Evolutionary conservation across 2,888 invertebrate genomes (phyloP), one percentile per base, ranked within the genome.

Genomic region (Peribatodes rhomboidaria): DNA sequence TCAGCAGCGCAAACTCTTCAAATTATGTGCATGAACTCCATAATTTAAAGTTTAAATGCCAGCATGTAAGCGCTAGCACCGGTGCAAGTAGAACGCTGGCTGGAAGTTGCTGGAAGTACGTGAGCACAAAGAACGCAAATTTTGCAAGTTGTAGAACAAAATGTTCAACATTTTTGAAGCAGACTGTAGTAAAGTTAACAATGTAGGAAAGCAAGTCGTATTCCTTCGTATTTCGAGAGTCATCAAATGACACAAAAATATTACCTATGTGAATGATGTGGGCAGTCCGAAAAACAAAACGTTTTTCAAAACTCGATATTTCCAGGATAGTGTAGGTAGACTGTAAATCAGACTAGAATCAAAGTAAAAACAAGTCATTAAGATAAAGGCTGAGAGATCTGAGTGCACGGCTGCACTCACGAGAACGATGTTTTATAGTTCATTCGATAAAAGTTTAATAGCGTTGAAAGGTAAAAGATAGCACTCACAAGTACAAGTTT

Each of bases 21-120:
- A 58, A 53, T 44, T 27, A 27, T 46, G 35, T 31, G 31, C 13
- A 22, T 37, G 1, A 22, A 11, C 18, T 37, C 22, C 14, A n/a
- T 31, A 54, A 61, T 61, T 53, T 52, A 39, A 53, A 61, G 47
- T n/a, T n/a, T 18, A 47, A 59, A 60, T 53, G 39, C 8, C 16
- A 53, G 16, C 53, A 41, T 7, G 39, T n/a, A 58, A 9, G 27
- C 10, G 35, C 16, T 11, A 9, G 27, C 10, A 44, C 16, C 14
- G 27, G 9, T 42, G 33, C 31, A 18, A 27, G 2, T 6, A 6
- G 6, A 27, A 27, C 27, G 6, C 27, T 6, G 27, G 27, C 3
- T 27, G 6, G 27, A 27, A 41, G 57, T 47, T 49, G 39, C 7
- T 31, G 37, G n/a, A n/a, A 16, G 4, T 14, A 37, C 49, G 31